These are phyloP conservation scores for Conus canariensis DNA, from an alignment of 2,888 invertebrate genomes.

Conservation along the genomic window DNA sequence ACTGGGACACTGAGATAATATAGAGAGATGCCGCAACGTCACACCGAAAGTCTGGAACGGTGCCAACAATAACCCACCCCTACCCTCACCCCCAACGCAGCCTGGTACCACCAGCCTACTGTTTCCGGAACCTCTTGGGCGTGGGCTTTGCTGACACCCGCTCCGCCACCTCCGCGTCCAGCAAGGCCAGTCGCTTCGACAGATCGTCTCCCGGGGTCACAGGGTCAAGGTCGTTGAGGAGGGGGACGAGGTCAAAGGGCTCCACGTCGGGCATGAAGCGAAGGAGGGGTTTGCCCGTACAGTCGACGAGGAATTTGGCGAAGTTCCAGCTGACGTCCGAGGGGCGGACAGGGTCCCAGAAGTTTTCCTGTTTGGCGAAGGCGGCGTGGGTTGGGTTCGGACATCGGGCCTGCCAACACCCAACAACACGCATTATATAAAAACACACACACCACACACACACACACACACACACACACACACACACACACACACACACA, in stretches of 20 bases:
- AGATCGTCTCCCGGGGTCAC: background rate
- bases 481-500: background rate
- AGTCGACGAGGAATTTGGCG: conserved; percentile 79
- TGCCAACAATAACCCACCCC: background rate
- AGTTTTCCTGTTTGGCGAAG: conserved; percentile 49
- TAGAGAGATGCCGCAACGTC: too few relatives aligned
- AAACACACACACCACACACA: too few relatives aligned
- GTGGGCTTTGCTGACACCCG: too few relatives aligned
- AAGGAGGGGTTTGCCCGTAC: conserved; percentile 58
- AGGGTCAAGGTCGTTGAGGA: conserved; percentile 29
- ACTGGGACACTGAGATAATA: too few relatives aligned
- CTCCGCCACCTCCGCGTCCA: background rate
- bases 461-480: conserved; percentile 18
- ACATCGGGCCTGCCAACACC: conserved; percentile 52
- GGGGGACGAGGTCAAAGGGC: conserved; percentile 48
- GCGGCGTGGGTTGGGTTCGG: conserved; percentile 45
- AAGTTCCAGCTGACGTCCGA: conserved; percentile 79
- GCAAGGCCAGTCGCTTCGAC: background rate
- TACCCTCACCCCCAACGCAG: background rate
- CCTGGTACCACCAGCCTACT: background rate
- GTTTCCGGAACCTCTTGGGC: background rate
- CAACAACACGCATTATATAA: too few relatives aligned
- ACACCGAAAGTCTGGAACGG: too few relatives aligned
- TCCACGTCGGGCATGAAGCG: conserved; percentile 54
- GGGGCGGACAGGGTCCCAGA: conserved; percentile 58